phyloP scores from a whole-genome alignment of 1,140 invertebrate genomes.

The Papilio helenus region DNA sequence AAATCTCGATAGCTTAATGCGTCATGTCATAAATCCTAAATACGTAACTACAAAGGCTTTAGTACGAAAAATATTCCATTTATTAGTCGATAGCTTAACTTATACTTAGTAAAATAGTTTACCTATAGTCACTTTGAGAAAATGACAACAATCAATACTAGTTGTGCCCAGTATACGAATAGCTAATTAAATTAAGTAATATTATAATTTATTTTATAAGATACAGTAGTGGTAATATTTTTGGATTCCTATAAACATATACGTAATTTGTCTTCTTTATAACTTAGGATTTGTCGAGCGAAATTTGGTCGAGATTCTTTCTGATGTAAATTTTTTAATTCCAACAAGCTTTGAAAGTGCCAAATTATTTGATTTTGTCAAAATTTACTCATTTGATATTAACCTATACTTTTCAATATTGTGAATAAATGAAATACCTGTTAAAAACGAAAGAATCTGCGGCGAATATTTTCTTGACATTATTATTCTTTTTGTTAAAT shows the following conservation, averaged over 20 bases:
- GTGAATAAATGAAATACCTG: constrained; percentile 55
- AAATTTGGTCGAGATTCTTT: constrained; percentile 77
- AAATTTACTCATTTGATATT: constrained; percentile 43
- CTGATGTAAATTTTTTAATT: constrained; percentile 50
- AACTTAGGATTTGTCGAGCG: constrained; percentile 54
- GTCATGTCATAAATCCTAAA: constrained; percentile 68
- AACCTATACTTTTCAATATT: constrained; percentile 49
- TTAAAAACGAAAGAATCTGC: constrained; percentile 67
- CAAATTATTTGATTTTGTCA: constrained; percentile 63
- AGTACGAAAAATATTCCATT: constrained; percentile 81
- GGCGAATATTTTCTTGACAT: constrained; percentile 63
- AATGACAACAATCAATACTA: constrained; percentile 82
- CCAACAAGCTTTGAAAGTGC: constrained; percentile 63
- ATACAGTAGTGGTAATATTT: constrained; percentile 81
- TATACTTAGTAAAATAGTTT: constrained; percentile 79
- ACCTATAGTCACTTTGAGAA: constrained; percentile 77
- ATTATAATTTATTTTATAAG: constrained; percentile 81
- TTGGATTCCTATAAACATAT: constrained; percentile 83
- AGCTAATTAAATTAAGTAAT: constrained; percentile 78
- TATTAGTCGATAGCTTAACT: constrained; percentile 81
- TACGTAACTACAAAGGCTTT: constrained; percentile 81
- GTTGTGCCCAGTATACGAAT: constrained; percentile 83
- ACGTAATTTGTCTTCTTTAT: constrained; percentile 77
- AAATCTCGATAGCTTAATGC: constrained; percentile 37
- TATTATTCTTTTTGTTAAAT: constrained; percentile 63